Evolutionary conservation across 2,888 invertebrate species (phyloP).

Genomic region (Priocnemis perturbator): DNA sequence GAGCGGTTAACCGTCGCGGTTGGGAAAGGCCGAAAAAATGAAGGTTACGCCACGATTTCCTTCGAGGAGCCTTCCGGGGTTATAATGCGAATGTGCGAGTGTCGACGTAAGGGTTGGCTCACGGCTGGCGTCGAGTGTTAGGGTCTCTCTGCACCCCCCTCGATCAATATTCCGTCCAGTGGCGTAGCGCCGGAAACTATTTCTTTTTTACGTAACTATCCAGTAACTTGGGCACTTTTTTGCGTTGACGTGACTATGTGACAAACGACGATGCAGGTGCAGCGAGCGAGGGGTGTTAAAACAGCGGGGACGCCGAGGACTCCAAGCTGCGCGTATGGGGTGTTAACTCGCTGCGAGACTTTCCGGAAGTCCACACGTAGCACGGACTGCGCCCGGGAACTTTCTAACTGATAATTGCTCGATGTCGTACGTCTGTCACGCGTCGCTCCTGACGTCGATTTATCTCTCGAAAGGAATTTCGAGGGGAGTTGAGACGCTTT

Average conservation of each 20-base stretch:
- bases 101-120: slow-evolving; percentile 59
- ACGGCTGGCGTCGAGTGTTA: slow-evolving; percentile 55
- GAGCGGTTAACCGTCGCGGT: too few species aligned
- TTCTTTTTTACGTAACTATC: slow-evolving; percentile 37
- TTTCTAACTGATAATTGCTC: too few species aligned
- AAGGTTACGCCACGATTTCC: slow-evolving; percentile 37
- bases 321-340: too few species aligned
- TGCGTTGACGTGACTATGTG: not conserved
- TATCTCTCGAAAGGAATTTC: too few species aligned
- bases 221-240: not conserved
- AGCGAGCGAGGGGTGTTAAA: too few species aligned
- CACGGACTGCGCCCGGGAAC: too few species aligned
- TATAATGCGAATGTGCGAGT: slow-evolving; percentile 49
- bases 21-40: slow-evolving; percentile 30
- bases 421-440: too few species aligned
- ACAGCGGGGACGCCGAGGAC: too few species aligned
- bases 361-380: too few species aligned
- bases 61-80: slow-evolving; percentile 31
- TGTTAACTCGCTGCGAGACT: too few species aligned
- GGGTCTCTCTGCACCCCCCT: slow-evolving; percentile 62
- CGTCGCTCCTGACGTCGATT: too few species aligned
- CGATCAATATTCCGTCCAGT: slow-evolving; percentile 69
- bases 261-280: not conserved
- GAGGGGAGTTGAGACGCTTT: too few species aligned
- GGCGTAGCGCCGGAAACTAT: slow-evolving; percentile 66